A percentile compares a stretch with the other conserved stretches of the same genome.
These are phyloP conservation scores for Chironomus tentans DNA, from an alignment of 2,888 invertebrate species.

Conservation along the genomic window DNA sequence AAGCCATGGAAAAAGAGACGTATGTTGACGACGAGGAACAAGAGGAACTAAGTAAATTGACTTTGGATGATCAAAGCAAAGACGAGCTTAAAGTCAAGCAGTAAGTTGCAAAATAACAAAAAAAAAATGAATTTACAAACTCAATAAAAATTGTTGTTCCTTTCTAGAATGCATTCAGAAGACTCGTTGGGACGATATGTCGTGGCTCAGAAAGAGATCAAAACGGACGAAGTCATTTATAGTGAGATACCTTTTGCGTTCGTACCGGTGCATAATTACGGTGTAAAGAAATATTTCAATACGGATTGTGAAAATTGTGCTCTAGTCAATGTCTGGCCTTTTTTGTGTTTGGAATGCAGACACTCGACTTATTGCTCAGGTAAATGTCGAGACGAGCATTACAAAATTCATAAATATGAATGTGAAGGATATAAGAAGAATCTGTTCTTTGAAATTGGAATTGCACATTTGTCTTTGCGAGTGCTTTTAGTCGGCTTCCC, in stretches of 20 bases:
- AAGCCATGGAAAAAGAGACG: constrained; percentile 21
- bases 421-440: constrained; percentile 55
- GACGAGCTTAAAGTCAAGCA: constrained; percentile 12
- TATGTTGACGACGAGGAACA: constrained; percentile 13
- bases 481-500: constrained; percentile 47
- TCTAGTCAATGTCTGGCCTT: constrained; percentile 46
- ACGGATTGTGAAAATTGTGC: constrained; percentile 67
- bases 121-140: no score
- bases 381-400: constrained; percentile 50
- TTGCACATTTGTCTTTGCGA: constrained; percentile 67
- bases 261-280: constrained; percentile 48
- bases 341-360: constrained; percentile 62
- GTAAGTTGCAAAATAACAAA: no score
- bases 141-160: background rate
- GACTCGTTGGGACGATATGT: constrained; percentile 59
- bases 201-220: constrained; percentile 48
- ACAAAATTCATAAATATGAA: constrained; percentile 58
- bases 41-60: background rate
- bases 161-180: constrained; percentile 44
- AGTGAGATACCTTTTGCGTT: constrained; percentile 73
- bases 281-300: constrained; percentile 34
- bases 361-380: constrained; percentile 59
- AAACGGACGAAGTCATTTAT: constrained; percentile 64
- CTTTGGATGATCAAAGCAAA: background rate
- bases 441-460: constrained; percentile 62